These are phyloP conservation scores for Temnopleurus reevesii DNA, from an alignment of 53 echinoderm and acorn worm genomes.

Conservation along the genomic window DNA sequence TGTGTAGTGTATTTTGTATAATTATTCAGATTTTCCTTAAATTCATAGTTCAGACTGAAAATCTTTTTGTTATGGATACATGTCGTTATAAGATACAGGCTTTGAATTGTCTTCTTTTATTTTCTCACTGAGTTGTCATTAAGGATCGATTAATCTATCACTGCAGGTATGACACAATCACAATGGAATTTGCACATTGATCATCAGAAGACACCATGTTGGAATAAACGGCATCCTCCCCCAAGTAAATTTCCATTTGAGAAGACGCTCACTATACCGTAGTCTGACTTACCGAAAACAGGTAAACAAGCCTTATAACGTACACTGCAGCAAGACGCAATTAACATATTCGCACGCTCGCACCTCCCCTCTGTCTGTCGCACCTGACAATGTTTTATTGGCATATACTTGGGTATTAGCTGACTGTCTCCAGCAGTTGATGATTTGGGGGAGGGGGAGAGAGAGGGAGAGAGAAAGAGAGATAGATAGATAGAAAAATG, in stretches of 20 bases:
- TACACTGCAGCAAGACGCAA: conserved; percentile 21
- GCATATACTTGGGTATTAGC: conserved; percentile 21
- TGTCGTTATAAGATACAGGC: too few species aligned
- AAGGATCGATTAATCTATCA: too few species aligned
- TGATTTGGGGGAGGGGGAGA: conserved; percentile 27
- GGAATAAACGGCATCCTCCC: background rate
- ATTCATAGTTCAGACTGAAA: too few species aligned
- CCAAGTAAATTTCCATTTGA: background rate
- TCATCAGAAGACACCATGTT: background rate
- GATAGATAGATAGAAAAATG: background rate
- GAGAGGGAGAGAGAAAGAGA: background rate
- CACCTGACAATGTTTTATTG: conserved; percentile 24
- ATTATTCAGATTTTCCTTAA: too few species aligned
- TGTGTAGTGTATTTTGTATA: too few species aligned
- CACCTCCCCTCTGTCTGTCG: conserved; percentile 32
- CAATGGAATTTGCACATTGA: too few species aligned
- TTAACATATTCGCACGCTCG: conserved; percentile 11
- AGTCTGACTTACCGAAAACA: background rate
- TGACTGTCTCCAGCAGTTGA: background rate
- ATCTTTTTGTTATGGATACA: too few species aligned
- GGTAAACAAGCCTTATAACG: conserved; percentile 26
- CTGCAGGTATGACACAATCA: too few species aligned
- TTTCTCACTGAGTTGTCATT: too few species aligned
- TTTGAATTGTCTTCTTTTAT: too few species aligned
- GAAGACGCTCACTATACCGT: background rate